These are phyloP conservation scores for Drosophila nr. medialis DNA, from an alignment of 2,888 invertebrate species.

Conservation along the genomic window DNA sequence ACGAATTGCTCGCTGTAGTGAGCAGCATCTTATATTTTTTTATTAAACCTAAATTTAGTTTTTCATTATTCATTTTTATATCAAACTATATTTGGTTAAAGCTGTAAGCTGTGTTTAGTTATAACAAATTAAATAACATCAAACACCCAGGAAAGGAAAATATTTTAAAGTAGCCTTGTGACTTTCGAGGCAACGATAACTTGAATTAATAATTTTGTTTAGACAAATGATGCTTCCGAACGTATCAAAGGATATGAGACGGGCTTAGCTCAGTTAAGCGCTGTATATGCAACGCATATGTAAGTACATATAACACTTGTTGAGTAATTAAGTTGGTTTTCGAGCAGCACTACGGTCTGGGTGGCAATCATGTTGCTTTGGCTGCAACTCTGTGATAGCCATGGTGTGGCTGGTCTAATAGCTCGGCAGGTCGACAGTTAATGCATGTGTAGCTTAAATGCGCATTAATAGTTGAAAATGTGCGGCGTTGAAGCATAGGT, in stretches of 20 bases:
- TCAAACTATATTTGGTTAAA: conserved; percentile 78
- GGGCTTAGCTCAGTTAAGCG: conserved; percentile 24
- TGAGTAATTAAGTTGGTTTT: conserved; percentile 69
- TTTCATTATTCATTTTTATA: conserved; percentile 31
- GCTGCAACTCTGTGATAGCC: conserved; percentile 15
- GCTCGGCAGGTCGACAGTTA: conserved; percentile 57
- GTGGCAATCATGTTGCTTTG: conserved; percentile 27
- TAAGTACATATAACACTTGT: conserved; percentile 12
- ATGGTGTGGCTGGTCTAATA: conserved; percentile 14
- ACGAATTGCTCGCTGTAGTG: neutral
- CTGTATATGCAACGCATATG: conserved; percentile 24
- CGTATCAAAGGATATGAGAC: conserved; percentile 30
- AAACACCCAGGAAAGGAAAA: conserved; percentile 43
- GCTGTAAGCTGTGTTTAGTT: conserved; percentile 65
- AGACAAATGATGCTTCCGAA: conserved; percentile 43
- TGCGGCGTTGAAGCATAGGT: conserved; percentile 77
- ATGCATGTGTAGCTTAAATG: conserved; percentile 77
- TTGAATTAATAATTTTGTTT: conserved; percentile 3
- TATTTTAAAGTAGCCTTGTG: conserved; percentile 22
- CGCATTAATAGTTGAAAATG: conserved; percentile 78
- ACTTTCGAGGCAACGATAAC: conserved; percentile 14
- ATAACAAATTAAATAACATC: conserved; percentile 69
- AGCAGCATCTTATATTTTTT: neutral
- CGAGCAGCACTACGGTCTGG: conserved; percentile 19
- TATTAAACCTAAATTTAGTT: neutral